A percentile compares a stretch with the other conserved stretches of the same genome.
phyloP scores from a whole-genome alignment of 2,113 vertebrate genomes.

The Phyllostomus hastatus region DNA sequence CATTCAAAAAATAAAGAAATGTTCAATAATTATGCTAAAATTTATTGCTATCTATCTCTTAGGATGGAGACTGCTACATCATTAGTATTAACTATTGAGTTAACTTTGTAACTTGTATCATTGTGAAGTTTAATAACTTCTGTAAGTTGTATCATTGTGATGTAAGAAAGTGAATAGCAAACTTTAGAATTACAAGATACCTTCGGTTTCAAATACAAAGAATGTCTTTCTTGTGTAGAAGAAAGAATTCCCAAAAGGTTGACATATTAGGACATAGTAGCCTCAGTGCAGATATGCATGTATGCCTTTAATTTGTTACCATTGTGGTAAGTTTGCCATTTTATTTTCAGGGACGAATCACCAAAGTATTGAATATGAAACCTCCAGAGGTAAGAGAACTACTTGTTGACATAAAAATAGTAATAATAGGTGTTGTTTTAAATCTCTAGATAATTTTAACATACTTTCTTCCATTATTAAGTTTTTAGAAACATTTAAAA shows the following conservation, averaged over 20 bases:
- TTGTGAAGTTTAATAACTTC: not conserved
- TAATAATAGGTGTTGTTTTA: not conserved
- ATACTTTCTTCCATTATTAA: slow-evolving; percentile 8
- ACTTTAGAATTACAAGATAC: not conserved
- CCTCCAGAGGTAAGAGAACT: slow-evolving; percentile 90
- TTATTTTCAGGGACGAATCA: slow-evolving; percentile 92
- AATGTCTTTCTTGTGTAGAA: not conserved
- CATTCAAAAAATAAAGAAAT: not conserved
- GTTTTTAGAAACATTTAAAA: not conserved
- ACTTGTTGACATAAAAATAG: not conserved
- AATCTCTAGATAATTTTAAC: not conserved
- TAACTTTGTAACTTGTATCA: slow-evolving; percentile 22
- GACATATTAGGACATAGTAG: not conserved
- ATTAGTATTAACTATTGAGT: not conserved
- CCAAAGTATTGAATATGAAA: slow-evolving; percentile 98
- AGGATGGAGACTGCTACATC: not conserved
- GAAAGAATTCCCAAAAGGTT: not conserved
- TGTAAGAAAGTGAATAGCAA: not conserved
- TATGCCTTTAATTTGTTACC: not conserved
- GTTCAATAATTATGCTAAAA: not conserved
- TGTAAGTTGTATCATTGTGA: not conserved
- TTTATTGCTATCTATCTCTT: not conserved
- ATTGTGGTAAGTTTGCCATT: slow-evolving; percentile 56
- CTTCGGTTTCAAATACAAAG: slow-evolving; percentile 2
- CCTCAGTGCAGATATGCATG: not conserved